Conservation (phyloP, 2,888 invertebrate species). For the Scaptomyza reducta region DNA sequence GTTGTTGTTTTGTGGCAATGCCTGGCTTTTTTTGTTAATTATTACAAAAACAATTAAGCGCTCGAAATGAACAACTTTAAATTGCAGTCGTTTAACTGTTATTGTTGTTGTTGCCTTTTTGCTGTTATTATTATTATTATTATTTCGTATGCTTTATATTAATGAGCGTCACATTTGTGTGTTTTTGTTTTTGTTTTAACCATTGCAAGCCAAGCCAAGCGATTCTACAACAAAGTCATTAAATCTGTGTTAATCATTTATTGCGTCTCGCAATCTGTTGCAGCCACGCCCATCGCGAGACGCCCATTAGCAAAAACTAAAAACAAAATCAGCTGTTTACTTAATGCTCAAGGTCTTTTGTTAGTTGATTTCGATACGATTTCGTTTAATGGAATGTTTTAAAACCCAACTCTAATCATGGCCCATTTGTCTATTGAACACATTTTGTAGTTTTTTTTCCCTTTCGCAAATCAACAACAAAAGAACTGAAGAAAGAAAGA, state of each 20-base stretch:
- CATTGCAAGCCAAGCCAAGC: slow-evolving; percentile 40
- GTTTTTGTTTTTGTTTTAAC: slow-evolving; percentile 21
- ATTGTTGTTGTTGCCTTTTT: slow-evolving; percentile 36
- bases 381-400: slow-evolving; percentile 49
- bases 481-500: neutral
- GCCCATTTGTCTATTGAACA: slow-evolving; percentile 61
- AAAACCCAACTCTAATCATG: slow-evolving; percentile 16
- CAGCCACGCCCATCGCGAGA: slow-evolving; percentile 48
- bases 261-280: slow-evolving; percentile 68
- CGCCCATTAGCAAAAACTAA: slow-evolving; percentile 46
- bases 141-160: slow-evolving; percentile 70
- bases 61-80: slow-evolving; percentile 74
- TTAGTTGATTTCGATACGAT: slow-evolving; percentile 30
- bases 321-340: slow-evolving; percentile 57
- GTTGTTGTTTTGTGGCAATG: slow-evolving; percentile 9
- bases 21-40: slow-evolving; percentile 66
- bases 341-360: slow-evolving; percentile 43
- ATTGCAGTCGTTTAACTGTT: slow-evolving; percentile 69
- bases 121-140: slow-evolving; percentile 43
- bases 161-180: slow-evolving; percentile 71
- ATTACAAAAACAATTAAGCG: slow-evolving; percentile 73
- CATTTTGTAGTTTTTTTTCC: slow-evolving; percentile 26
- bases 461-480: neutral
- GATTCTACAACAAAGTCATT: slow-evolving; percentile 77
- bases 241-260: slow-evolving; percentile 72